Evolutionary conservation across 1,140 invertebrate genomes (phyloP), one percentile per base, ranked within the genome.

Genomic region (Procambarus virginalis): DNA sequence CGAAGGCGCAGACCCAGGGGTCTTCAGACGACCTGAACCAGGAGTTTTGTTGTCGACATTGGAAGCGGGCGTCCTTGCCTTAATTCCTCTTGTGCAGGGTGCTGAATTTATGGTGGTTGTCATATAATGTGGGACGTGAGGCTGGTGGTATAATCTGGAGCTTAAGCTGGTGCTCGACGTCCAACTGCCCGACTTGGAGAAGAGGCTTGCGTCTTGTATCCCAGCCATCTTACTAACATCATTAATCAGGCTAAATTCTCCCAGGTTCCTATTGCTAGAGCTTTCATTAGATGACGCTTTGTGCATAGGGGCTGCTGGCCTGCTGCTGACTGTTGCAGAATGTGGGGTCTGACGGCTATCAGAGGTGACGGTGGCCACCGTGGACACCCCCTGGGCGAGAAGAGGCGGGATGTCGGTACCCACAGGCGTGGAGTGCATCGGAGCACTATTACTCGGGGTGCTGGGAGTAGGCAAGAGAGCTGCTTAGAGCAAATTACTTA

Each of bases 381-480:
- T 55, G 0, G 86, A 76, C 3, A 64, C 6, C 3, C 75, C 14
- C 10, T 55, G 86, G 79, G 79, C 48, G 5, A 82, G 60, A 20
- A 45, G 78, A 14, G 86, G 86, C 2, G 79, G 78, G 14, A 58
- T 17, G 64, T 14, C 17, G 49, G 78, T 58, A 14, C 68, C 75
- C 45, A 88, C 4, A 17, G 86, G 86, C 45, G 86, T 88, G 8
- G 86, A 88, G 46, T 87, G 85, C 6, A 64, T 6, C 1, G 85
- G 85, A 14, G n/a, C 73, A 8, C 34, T 70, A 3, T 55, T 4
- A 22, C 49, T 68, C 1, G 60, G n/a, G 22, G 2, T 34, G 68
- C 68, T 73, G 68, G 5, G 5, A 22, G 2, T 22, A 73, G n/a
- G 64, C 34, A 20, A 68, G 20, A 68, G 4, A 17, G 64, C 64